These are phyloP conservation scores for Cataglyphis altisquamis DNA, from an alignment of 2,888 invertebrate species.

Conservation along the genomic window DNA sequence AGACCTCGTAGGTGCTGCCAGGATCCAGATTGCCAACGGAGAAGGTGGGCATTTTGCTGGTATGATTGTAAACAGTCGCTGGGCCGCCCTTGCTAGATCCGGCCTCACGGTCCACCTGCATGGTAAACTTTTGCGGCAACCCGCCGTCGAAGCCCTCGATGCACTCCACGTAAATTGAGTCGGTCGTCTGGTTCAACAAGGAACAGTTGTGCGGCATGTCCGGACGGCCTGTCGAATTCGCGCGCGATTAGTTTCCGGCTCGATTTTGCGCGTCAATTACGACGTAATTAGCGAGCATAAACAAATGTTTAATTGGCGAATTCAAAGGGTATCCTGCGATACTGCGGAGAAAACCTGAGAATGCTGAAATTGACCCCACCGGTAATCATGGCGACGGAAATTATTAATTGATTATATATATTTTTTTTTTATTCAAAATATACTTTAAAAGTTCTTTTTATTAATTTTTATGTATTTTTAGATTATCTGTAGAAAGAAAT, in stretches of 20 bases:
- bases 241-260: constrained; percentile 7
- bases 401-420: background rate
- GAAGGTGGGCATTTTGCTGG: constrained; percentile 89
- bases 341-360: background rate
- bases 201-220: constrained; percentile 92
- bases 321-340: background rate
- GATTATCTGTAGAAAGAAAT: background rate
- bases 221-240: constrained; percentile 89
- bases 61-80: constrained; percentile 88
- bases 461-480: background rate
- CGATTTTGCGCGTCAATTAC: constrained; percentile 5
- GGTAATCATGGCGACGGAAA: background rate
- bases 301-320: constrained; percentile 27
- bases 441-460: background rate
- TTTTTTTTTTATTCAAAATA: background rate
- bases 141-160: constrained; percentile 93
- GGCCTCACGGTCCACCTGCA: constrained; percentile 88
- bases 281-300: constrained; percentile 22
- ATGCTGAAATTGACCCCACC: background rate
- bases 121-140: constrained; percentile 91
- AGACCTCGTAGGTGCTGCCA: constrained; percentile 90
- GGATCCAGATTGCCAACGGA: constrained; percentile 90
- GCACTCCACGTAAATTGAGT: constrained; percentile 91
- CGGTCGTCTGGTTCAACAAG: constrained; percentile 91
- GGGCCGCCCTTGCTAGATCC: constrained; percentile 54